Conservation (phyloP, 2,113 vertebrate genomes). For the Dendrocopos noguchii region DNA sequence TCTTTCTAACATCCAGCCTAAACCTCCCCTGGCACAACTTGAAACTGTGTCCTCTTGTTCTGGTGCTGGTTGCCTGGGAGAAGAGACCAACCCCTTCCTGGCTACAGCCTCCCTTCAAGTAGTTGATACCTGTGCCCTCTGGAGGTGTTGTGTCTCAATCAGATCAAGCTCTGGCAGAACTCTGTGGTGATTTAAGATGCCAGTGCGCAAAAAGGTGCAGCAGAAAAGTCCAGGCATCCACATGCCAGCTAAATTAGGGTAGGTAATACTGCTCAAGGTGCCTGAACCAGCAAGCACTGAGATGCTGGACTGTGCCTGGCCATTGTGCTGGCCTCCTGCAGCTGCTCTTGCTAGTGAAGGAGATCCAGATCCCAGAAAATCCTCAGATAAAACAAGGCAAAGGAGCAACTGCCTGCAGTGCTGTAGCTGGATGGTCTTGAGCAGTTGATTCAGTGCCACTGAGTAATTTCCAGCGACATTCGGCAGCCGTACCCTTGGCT, state of each 20-base stretch:
- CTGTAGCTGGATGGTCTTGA: not conserved
- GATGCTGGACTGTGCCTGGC: not conserved
- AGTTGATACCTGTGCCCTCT: not conserved
- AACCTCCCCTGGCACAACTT: no score
- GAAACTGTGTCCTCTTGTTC: no score
- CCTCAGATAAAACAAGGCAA: not conserved
- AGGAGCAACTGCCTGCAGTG: not conserved
- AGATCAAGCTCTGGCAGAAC: not conserved
- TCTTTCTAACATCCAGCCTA: no score
- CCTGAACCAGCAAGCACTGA: rapidly evolving
- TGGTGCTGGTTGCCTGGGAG: no score
- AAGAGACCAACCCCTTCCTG: no score
- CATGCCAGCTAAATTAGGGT: not conserved
- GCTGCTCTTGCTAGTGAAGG: not conserved
- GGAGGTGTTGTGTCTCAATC: not conserved
- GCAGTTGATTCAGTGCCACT: not conserved
- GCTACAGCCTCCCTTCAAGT: no score
- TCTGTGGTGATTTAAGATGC: not conserved
- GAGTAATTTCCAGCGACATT: not conserved
- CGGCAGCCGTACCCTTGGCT: not conserved
- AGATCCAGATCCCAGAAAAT: not conserved
- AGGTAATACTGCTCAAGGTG: not conserved
- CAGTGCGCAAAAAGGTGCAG: not conserved
- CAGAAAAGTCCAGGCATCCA: not conserved
- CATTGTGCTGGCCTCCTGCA: not conserved